A percentile compares a stretch with the other conserved stretches of the same genome.
Conservation (phyloP, 2,888 invertebrate genomes). For the Hyppa rectilinea region DNA sequence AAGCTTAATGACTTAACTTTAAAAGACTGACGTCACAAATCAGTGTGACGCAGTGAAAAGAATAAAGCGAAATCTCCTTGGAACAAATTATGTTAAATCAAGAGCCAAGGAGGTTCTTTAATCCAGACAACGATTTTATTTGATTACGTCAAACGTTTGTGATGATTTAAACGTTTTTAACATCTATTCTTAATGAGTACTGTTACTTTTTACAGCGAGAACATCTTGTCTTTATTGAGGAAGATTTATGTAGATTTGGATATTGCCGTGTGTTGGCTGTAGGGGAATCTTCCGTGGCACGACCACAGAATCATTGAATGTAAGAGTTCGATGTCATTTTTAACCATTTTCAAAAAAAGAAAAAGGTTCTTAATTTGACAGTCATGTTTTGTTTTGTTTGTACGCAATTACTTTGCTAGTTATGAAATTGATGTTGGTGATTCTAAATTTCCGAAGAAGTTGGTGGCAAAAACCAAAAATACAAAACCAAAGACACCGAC, state of each 20-base stretch:
- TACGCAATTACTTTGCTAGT: no score
- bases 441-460: no score
- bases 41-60: conserved; percentile 70
- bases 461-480: no score
- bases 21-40: conserved; percentile 74
- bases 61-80: conserved; percentile 74
- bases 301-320: no score
- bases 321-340: no score
- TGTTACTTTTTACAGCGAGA: conserved; percentile 56
- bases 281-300: neutral
- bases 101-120: conserved; percentile 72
- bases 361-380: no score
- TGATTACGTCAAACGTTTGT: conserved; percentile 76
- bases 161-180: conserved; percentile 74
- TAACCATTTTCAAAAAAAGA: no score
- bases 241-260: conserved; percentile 42
- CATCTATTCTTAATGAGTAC: conserved; percentile 64
- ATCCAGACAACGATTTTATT: conserved; percentile 79
- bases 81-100: conserved; percentile 79
- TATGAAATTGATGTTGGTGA: no score
- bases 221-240: conserved; percentile 49
- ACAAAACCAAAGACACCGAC: no score
- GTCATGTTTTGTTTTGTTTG: no score
- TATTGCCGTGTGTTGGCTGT: conserved; percentile 19
- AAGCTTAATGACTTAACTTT: conserved; percentile 79